Evolutionary conservation across 1,140 invertebrate genomes (phyloP).

Genomic region (Bradynema listronoti): DNA sequence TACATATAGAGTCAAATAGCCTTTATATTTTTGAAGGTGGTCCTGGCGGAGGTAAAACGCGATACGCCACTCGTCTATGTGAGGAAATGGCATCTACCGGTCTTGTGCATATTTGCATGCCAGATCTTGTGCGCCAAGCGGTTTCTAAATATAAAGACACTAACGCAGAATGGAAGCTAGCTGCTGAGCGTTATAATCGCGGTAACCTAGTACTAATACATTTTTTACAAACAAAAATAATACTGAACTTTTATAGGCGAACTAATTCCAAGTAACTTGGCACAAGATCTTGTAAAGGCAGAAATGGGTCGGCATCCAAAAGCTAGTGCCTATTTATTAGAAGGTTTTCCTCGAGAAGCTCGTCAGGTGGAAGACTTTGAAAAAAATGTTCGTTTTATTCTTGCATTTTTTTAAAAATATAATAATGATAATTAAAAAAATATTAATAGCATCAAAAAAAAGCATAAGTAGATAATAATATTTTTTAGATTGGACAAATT

Average conservation of each 20-base stretch:
- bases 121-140: constrained; percentile 47
- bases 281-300: constrained; percentile 52
- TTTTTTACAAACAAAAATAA: neutral
- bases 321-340: constrained; percentile 50
- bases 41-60: constrained; percentile 55
- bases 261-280: constrained; percentile 55
- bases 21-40: constrained; percentile 38
- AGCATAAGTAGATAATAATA: too few species aligned
- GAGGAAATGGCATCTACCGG: constrained; percentile 44
- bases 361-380: constrained; percentile 57
- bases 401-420: constrained; percentile 20
- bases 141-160: constrained; percentile 54
- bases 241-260: constrained; percentile 50
- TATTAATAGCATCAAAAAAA: too few species aligned
- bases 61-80: constrained; percentile 46
- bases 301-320: constrained; percentile 56
- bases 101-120: constrained; percentile 57
- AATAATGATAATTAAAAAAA: neutral
- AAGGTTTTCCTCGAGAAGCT: constrained; percentile 54
- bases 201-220: constrained; percentile 22
- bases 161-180: constrained; percentile 52
- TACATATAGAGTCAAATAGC: neutral
- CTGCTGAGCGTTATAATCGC: constrained; percentile 46
- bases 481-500: constrained; percentile 46
- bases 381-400: constrained; percentile 33